Evolutionary conservation across 1,140 invertebrate species (phyloP).

Genomic region (Papilio polytes): DNA sequence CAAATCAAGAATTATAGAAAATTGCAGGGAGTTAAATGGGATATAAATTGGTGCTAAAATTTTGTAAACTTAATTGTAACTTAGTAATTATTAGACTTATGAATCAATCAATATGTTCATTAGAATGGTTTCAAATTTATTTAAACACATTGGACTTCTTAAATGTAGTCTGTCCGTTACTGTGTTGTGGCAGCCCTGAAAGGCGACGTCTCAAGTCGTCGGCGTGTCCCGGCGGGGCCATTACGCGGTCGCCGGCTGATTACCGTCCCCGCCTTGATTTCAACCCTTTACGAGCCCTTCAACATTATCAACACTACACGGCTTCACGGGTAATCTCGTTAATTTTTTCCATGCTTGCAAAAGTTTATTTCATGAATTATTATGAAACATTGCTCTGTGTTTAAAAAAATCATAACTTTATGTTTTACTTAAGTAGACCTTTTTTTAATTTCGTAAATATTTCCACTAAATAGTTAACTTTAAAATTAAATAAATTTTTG

Average conservation of each 20-base stretch:
- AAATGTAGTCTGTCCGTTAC: neutral
- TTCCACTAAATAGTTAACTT: neutral
- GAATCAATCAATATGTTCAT: neutral
- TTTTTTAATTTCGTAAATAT: too few relatives aligned
- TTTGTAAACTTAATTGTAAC: too few relatives aligned
- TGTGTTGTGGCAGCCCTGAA: constrained; percentile 56
- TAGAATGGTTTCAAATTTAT: neutral
- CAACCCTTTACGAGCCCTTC: constrained; percentile 63
- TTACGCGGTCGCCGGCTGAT: constrained; percentile 76
- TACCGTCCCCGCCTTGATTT: constrained; percentile 77
- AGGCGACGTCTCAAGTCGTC: constrained; percentile 62
- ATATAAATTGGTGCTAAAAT: too few relatives aligned
- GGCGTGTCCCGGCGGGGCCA: constrained; percentile 67
- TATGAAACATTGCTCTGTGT: neutral
- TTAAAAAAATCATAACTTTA: neutral
- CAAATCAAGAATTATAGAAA: too few relatives aligned
- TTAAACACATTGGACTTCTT: too few relatives aligned
- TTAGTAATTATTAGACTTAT: neutral
- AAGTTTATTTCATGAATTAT: neutral
- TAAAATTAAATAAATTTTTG: neutral
- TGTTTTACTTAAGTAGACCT: neutral
- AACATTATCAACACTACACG: constrained; percentile 36
- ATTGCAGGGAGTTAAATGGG: too few relatives aligned
- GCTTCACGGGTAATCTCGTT: constrained; percentile 14
- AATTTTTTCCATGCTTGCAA: constrained; percentile 1